phyloP scores from a whole-genome alignment of 2,888 invertebrate genomes.

The Nomada fabriciana region DNA sequence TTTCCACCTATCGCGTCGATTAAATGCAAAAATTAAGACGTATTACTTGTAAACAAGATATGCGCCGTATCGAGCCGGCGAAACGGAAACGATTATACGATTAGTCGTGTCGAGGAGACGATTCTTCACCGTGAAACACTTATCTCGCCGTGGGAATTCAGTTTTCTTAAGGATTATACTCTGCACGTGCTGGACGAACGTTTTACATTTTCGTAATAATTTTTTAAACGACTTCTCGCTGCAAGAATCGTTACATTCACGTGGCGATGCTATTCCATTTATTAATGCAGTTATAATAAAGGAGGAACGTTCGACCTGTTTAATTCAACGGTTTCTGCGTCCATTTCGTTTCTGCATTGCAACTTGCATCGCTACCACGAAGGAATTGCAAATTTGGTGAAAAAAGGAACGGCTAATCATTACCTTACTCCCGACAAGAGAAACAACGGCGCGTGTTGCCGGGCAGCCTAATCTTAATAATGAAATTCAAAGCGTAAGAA shows the following conservation, averaged over 20 bases:
- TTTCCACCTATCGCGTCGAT: conserved; percentile 47
- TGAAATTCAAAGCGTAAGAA: background rate
- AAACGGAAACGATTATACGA: conserved; percentile 24
- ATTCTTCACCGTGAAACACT: background rate
- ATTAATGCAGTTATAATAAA: too few relatives aligned
- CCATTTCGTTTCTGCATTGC: too few relatives aligned
- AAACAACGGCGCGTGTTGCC: conserved; percentile 4
- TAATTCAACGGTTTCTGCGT: too few relatives aligned
- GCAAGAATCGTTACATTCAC: too few relatives aligned
- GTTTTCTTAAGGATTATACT: too few relatives aligned
- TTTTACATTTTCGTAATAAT: too few relatives aligned
- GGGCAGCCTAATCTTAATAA: conserved; percentile 31
- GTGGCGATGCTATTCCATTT: too few relatives aligned
- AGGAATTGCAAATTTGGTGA: background rate
- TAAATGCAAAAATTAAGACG: conserved; percentile 59
- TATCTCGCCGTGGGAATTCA: too few relatives aligned
- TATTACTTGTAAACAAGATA: conserved; percentile 62
- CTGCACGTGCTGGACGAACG: too few relatives aligned
- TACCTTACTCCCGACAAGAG: background rate
- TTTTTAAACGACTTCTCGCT: too few relatives aligned
- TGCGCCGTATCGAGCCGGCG: conserved; percentile 27
- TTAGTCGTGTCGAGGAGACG: background rate
- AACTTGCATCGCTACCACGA: too few relatives aligned
- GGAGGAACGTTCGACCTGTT: too few relatives aligned
- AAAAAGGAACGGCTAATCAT: background rate